A percentile compares a stretch with the other conserved stretches of the same genome.
Evolutionary conservation across 1,140 invertebrate species (phyloP).

Genomic region (Cephus cinctus): DNA sequence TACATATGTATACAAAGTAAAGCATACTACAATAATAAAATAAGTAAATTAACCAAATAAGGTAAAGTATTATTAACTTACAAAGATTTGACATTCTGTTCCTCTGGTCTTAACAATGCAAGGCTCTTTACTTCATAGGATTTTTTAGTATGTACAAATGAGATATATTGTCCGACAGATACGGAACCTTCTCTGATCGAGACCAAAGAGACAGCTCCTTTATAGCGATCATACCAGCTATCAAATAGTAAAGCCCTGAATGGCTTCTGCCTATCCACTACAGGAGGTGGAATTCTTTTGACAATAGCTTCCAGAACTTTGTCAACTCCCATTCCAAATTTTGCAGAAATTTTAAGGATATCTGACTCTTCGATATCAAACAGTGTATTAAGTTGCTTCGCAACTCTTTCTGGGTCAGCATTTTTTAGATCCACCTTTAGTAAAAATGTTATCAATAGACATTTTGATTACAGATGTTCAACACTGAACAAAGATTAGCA

Average conservation of each 20-base stretch:
- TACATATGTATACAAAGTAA: constrained; percentile 41
- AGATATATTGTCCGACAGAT: constrained; percentile 67
- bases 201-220: constrained; percentile 80
- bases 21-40: constrained; percentile 9
- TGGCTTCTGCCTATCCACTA: constrained; percentile 58
- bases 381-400: constrained; percentile 75
- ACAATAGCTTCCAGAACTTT: constrained; percentile 77
- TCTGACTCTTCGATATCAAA: constrained; percentile 79
- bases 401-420: constrained; percentile 81
- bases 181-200: constrained; percentile 76
- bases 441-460: too few relatives aligned
- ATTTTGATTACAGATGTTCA: too few relatives aligned
- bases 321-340: constrained; percentile 79
- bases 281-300: constrained; percentile 75
- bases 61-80: constrained; percentile 52
- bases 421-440: constrained; percentile 90
- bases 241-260: constrained; percentile 89
- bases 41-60: constrained; percentile 7
- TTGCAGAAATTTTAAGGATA: constrained; percentile 82
- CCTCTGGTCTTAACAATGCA: constrained; percentile 77
- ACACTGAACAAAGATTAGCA: too few relatives aligned
- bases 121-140: constrained; percentile 79
- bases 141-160: constrained; percentile 66
- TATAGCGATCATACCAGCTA: constrained; percentile 89
- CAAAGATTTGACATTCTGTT: constrained; percentile 68